These are phyloP conservation scores for Ischnura elegans DNA, from an alignment of 2,888 invertebrate species.

Conservation along the genomic window DNA sequence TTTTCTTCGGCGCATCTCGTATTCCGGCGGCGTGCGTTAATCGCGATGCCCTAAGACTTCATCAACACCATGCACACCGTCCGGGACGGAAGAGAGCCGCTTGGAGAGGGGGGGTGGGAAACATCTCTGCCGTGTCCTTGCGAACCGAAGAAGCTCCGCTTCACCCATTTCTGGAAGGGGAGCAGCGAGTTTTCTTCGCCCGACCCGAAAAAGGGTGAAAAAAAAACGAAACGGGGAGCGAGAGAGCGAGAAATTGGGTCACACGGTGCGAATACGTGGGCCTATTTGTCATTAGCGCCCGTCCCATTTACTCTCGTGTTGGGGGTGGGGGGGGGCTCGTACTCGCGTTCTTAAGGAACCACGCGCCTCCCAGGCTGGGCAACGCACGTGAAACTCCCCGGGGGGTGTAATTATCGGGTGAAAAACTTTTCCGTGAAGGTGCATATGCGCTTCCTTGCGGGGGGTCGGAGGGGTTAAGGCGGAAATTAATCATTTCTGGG, in stretches of 20 bases:
- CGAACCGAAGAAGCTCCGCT: not conserved
- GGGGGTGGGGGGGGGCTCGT: not conserved
- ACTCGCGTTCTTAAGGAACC: too few relatives aligned
- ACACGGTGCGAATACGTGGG: slow-evolving; percentile 19
- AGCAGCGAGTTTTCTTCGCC: not conserved
- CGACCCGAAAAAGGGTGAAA: too few relatives aligned
- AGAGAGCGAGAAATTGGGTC: not conserved
- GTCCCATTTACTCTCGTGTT: slow-evolving; percentile 17
- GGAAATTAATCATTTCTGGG: slow-evolving; percentile 4
- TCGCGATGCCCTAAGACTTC: too few relatives aligned
- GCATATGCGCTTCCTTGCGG: not conserved
- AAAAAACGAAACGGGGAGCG: not conserved
- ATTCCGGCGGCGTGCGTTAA: too few relatives aligned
- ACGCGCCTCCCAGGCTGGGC: not conserved
- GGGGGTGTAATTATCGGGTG: slow-evolving; percentile 1
- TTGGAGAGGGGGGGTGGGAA: too few relatives aligned
- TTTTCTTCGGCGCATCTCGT: too few relatives aligned
- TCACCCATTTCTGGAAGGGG: not conserved
- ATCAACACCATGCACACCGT: too few relatives aligned
- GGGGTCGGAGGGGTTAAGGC: not conserved
- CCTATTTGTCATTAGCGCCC: slow-evolving; percentile 45
- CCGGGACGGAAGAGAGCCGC: too few relatives aligned
- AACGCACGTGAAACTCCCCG: not conserved
- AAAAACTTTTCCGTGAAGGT: not conserved
- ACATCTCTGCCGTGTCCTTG: too few relatives aligned